These are phyloP conservation scores for Xyliphius kryptos DNA, from an alignment of 2,113 vertebrate species.

Conservation along the genomic window DNA sequence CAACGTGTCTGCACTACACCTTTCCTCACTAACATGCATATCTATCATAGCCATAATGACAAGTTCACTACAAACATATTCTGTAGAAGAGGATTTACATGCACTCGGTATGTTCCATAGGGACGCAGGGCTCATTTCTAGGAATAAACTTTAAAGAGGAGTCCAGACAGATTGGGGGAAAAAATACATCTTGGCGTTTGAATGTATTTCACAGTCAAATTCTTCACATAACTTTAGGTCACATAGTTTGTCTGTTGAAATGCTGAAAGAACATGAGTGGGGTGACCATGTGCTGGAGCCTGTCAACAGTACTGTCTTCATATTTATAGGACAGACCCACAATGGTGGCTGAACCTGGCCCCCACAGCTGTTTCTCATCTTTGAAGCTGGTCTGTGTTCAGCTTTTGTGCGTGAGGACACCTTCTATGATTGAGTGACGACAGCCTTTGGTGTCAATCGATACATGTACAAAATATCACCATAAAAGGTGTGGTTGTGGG, in stretches of 20 bases:
- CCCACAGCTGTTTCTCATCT: slow-evolving; percentile 43
- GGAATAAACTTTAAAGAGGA: slow-evolving; percentile 34
- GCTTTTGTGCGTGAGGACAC: slow-evolving; percentile 11
- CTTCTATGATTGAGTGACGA: slow-evolving; percentile 25
- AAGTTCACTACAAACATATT: too few relatives aligned
- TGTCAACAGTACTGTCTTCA: slow-evolving; percentile 32
- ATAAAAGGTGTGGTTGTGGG: too few relatives aligned
- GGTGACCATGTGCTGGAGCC: slow-evolving; percentile 38
- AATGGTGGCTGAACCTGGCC: slow-evolving; percentile 17
- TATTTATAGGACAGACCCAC: slow-evolving; percentile 24
- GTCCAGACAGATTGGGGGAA: slow-evolving; percentile 36
- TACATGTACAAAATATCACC: too few relatives aligned
- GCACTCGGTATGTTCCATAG: not conserved
- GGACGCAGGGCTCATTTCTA: not conserved
- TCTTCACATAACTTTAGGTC: slow-evolving; percentile 44
- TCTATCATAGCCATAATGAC: too few relatives aligned
- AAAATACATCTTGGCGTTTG: slow-evolving; percentile 40
- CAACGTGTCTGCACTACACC: too few relatives aligned
- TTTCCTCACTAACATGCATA: too few relatives aligned
- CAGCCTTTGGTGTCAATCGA: too few relatives aligned
- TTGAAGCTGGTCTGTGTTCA: slow-evolving; percentile 12
- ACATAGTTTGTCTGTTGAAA: slow-evolving; percentile 18
- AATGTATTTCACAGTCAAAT: slow-evolving; percentile 48
- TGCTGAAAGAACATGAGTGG: too few relatives aligned
- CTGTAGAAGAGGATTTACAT: not conserved